Evolutionary conservation across 2,113 vertebrate genomes (phyloP).

Genomic region (Uria lomvia): DNA sequence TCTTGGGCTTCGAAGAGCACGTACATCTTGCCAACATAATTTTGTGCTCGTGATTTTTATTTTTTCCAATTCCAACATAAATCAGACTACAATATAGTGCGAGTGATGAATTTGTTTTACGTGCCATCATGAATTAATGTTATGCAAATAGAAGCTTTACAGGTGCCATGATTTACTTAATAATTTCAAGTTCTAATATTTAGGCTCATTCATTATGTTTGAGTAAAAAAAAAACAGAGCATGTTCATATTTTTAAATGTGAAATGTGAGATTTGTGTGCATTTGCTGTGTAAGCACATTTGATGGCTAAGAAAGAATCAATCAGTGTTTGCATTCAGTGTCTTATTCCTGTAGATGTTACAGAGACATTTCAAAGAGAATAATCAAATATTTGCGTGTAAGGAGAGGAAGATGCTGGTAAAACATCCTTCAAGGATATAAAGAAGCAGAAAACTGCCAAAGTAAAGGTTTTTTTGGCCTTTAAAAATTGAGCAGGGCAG

Average conservation of each 20-base stretch:
- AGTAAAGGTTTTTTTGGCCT: not conserved
- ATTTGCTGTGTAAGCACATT: conserved; percentile 57
- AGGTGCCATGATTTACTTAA: conserved; percentile 82
- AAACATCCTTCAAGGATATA: not conserved
- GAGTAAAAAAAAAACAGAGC: conserved; percentile 1
- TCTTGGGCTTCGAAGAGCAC: conserved; percentile 37
- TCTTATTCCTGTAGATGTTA: conserved; percentile 30
- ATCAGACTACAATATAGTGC: conserved; percentile 78
- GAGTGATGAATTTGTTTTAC: conserved; percentile 81
- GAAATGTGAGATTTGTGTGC: conserved; percentile 62
- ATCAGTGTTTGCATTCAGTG: conserved; percentile 23
- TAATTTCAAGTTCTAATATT: conserved; percentile 80
- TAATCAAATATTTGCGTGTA: conserved; percentile 34
- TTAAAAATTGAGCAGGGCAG: not conserved
- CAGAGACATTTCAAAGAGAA: conserved; percentile 62
- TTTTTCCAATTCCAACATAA: conserved; percentile 75
- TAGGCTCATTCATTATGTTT: conserved; percentile 76
- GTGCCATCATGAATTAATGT: conserved; percentile 79
- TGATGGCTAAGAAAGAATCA: conserved; percentile 53
- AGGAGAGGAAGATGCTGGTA: not conserved
- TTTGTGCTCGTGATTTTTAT: conserved; percentile 73
- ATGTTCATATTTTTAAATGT: conserved; percentile 65
- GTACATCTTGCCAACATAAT: conserved; percentile 76
- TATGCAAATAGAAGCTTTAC: conserved; percentile 80
- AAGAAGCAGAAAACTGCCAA: not conserved